Evolutionary conservation across 2,797 vertebrate species (phyloP).

Genomic region (Champsocephalus gunnari): DNA sequence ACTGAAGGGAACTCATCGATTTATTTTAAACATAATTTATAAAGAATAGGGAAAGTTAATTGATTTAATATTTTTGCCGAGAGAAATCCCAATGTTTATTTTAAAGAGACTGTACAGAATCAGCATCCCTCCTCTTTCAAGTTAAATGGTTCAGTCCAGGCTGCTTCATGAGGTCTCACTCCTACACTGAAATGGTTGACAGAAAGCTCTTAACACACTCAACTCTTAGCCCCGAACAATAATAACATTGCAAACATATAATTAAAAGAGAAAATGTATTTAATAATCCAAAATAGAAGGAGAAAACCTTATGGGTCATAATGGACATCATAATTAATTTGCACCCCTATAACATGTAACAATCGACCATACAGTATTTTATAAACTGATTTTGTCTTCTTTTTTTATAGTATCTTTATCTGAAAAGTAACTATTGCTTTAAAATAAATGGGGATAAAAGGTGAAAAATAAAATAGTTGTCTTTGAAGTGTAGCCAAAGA

Average conservation of each 20-base stretch:
- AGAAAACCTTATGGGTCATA: neutral
- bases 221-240: neutral
- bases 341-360: neutral
- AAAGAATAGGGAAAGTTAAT: accelerated
- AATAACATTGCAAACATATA: neutral
- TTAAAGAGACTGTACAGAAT: neutral
- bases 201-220: neutral
- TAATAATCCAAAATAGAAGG: neutral
- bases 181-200: neutral
- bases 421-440: neutral
- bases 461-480: neutral
- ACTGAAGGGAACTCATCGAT: neutral
- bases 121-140: slow-evolving; percentile 21
- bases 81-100: neutral
- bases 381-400: neutral
- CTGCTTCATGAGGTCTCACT: slow-evolving; percentile 44
- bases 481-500: neutral
- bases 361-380: no score
- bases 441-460: neutral
- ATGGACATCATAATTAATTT: neutral
- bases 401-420: neutral
- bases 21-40: neutral
- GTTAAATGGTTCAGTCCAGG: slow-evolving; percentile 67
- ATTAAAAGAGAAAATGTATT: neutral
- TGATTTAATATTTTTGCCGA: neutral